Conservation (phyloP, 1,140 invertebrate genomes). For the Drosophila ogumai region DNA sequence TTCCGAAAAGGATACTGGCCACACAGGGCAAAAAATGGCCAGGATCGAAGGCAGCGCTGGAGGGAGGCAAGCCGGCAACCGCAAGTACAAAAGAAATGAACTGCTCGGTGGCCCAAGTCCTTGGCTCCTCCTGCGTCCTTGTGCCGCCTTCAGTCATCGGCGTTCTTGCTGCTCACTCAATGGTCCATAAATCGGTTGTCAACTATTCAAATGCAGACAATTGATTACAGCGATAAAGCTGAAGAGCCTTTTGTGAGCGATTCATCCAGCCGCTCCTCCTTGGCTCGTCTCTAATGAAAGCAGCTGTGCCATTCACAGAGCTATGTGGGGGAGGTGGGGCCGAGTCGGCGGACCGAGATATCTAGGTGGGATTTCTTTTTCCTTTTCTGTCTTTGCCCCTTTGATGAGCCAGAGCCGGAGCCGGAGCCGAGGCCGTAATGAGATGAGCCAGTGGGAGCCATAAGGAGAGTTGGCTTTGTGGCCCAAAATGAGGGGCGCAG, state of each 20-base stretch:
- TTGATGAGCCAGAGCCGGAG: constrained; percentile 30
- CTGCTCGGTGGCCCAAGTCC: constrained; percentile 32
- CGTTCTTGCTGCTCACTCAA: constrained; percentile 69
- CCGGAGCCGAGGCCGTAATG: constrained; percentile 31
- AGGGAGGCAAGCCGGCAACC: constrained; percentile 35
- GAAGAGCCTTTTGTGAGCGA: constrained; percentile 75
- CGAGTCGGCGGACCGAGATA: constrained; percentile 19
- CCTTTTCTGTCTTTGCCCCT: constrained; percentile 29
- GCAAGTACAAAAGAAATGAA: constrained; percentile 81
- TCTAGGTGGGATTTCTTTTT: constrained; percentile 43
- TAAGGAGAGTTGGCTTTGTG: constrained; percentile 23
- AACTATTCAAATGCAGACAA: constrained; percentile 84
- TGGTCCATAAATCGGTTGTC: constrained; percentile 83
- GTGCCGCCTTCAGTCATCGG: constrained; percentile 38
- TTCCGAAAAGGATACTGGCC: constrained; percentile 80
- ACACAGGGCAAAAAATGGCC: constrained; percentile 50
- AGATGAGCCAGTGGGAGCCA: constrained; percentile 40
- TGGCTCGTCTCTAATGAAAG: constrained; percentile 67
- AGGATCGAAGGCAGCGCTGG: constrained; percentile 25
- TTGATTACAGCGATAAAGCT: constrained; percentile 83
- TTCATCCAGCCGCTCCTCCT: constrained; percentile 39
- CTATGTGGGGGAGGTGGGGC: constrained; percentile 1
- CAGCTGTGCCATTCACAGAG: constrained; percentile 67
- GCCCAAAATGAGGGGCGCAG: constrained; percentile 51
- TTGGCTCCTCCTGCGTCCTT: not conserved